phyloP scores from a whole-genome alignment of 2,797 vertebrate species.

The Pipistrellus kuhlii region DNA sequence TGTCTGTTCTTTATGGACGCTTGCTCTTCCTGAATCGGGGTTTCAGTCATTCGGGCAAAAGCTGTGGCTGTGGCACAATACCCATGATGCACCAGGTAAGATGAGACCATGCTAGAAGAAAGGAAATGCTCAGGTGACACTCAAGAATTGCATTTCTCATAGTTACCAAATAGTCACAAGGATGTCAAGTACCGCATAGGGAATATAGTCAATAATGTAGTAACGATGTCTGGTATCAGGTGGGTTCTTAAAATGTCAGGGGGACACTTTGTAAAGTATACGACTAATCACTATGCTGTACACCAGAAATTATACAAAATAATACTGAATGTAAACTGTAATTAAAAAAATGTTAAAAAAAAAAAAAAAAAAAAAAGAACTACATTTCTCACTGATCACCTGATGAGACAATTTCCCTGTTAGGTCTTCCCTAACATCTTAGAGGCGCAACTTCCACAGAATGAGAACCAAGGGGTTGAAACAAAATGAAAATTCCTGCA shows the following conservation, averaged over 20 bases:
- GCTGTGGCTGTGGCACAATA: slow-evolving; percentile 97
- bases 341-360: neutral
- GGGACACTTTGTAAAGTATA: neutral
- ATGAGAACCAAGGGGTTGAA: slow-evolving; percentile 22
- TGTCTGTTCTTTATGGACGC: slow-evolving; percentile 99
- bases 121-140: slow-evolving; percentile 76
- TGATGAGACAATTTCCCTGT: neutral
- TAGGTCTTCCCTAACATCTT: neutral
- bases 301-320: neutral
- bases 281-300: neutral
- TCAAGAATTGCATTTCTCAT: slow-evolving; percentile 69
- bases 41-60: slow-evolving; percentile 97
- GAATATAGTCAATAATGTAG: neutral
- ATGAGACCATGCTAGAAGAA: slow-evolving; percentile 95
- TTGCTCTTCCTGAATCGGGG: slow-evolving; percentile 97
- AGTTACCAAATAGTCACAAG: neutral
- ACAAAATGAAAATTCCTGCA: neutral
- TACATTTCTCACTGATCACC: slow-evolving; percentile 51
- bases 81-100: slow-evolving; percentile 98
- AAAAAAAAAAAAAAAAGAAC: neutral
- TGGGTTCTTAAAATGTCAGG: neutral
- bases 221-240: neutral
- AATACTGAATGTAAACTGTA: neutral
- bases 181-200: neutral
- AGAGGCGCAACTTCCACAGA: neutral